Evolutionary conservation across 2,797 vertebrate species (phyloP), one percentile per base, ranked within the genome.

Genomic region (Coregonus suidteri): DNA sequence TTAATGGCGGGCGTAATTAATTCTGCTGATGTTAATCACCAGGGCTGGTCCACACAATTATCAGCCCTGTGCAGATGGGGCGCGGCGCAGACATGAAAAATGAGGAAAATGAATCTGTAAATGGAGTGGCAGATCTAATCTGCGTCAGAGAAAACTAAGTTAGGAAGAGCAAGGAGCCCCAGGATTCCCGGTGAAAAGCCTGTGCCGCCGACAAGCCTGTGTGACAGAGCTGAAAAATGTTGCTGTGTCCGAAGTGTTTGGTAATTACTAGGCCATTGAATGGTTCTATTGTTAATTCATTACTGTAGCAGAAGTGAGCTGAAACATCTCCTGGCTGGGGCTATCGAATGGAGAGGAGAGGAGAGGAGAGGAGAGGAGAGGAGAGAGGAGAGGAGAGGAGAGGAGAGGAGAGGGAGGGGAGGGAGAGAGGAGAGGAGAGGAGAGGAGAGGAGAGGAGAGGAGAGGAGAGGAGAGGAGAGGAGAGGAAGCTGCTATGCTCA

Each of bases 21-120:
- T 99, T 99, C 98, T 98, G 98, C 97, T 98, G 98, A 99, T 99
- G 97, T 98, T 99, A 99, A 99, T 99, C 98, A 98, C 98, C 97
- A 97, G 98, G 98, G 98, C 96, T 96, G 97, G 97, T 96, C 97
- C 97, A 95, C 93, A 97, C 98, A 99, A 99, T 99, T 99, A 99
- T 99, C 98, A 99, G 97, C 93, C 96, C 95, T 92, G 96, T 97
- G 97, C 98, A 99, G 98, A 98, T 99, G 98, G 98, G 97, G 96
- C 94, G 95, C 95, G 92, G 97, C 93, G 96, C 96, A 97, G 98
- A 99, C 98, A 99, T 99, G 97, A 99, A 99, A 99, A 99, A 99
- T 99, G 99, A 98, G 97, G 97, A 99, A 99, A 99, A 99, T 98
- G 96, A 99, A 98, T 99, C 97, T 96, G 98, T 98, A 99, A 99